A percentile compares a stretch with the other conserved stretches of the same genome.
Evolutionary conservation across 2,113 vertebrate species (phyloP).

Genomic region (Paramisgurnus dabryanus): DNA sequence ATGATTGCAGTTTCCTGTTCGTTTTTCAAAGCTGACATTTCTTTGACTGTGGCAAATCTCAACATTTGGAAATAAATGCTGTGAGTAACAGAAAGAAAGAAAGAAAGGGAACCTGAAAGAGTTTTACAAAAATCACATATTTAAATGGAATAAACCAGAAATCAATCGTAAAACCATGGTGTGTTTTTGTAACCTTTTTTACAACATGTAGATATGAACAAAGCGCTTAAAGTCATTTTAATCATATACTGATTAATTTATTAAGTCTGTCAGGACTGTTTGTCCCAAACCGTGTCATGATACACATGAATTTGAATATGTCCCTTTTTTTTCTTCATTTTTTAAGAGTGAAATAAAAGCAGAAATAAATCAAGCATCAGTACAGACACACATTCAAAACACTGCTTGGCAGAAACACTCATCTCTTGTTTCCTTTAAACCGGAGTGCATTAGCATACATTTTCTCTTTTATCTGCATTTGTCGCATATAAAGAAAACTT

Average conservation of each 20-base stretch:
- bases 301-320: constrained; percentile 70
- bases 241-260: constrained; percentile 75
- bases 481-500: constrained; percentile 40
- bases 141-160: too few relatives aligned
- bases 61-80: not conserved
- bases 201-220: constrained; percentile 26
- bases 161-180: too few relatives aligned
- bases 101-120: not conserved
- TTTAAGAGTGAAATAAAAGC: constrained; percentile 54
- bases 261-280: constrained; percentile 73
- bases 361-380: constrained; percentile 56
- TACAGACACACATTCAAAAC: constrained; percentile 70
- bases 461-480: constrained; percentile 21
- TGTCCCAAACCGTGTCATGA: constrained; percentile 66
- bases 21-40: not conserved
- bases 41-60: constrained; percentile 15
- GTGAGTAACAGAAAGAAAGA: not conserved
- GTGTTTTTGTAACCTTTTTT: too few relatives aligned
- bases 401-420: constrained; percentile 55
- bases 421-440: constrained; percentile 47
- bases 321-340: constrained; percentile 57
- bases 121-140: not conserved
- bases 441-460: constrained; percentile 41
- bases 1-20: not conserved
- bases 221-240: constrained; percentile 58